Evolutionary conservation across 2,888 invertebrate species (phyloP).

Genomic region (Sylvicola fuscatus): DNA sequence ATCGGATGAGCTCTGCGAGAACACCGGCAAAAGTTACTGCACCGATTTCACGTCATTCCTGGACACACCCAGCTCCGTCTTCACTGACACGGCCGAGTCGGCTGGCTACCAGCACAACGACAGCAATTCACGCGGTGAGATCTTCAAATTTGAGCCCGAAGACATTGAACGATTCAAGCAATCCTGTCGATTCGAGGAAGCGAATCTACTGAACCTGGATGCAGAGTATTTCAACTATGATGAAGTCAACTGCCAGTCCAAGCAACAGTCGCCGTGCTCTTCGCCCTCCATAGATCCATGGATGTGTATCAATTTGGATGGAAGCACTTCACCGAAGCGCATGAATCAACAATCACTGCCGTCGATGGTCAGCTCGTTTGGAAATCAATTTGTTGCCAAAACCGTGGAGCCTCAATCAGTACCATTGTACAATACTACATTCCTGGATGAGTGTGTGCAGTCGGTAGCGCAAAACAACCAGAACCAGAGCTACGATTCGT

Average conservation of each 20-base stretch:
- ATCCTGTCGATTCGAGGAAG: constrained; percentile 2
- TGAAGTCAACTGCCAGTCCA: constrained; percentile 26
- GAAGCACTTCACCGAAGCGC: constrained; percentile 6
- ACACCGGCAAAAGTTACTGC: no score
- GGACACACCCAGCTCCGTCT: constrained; percentile 24
- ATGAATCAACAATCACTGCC: constrained; percentile 15
- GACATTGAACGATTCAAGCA: constrained; percentile 22
- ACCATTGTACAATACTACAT: constrained; percentile 7
- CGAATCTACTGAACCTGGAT: constrained; percentile 14
- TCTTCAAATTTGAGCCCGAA: constrained; percentile 26
- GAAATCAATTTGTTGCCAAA: constrained; percentile 7
- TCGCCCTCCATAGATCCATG: constrained; percentile 25
- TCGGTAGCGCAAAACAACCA: constrained; percentile 2
- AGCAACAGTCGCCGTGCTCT: constrained; percentile 25
- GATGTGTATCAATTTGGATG: constrained; percentile 14
- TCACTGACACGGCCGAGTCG: constrained; percentile 8
- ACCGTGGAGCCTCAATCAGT: constrained; percentile 4
- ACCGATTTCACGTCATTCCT: constrained; percentile 11
- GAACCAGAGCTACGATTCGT: constrained; percentile 10
- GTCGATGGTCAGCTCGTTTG: constrained; percentile 22
- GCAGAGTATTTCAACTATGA: constrained; percentile 26
- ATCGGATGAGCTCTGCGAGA: no score
- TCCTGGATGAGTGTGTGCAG: constrained; percentile 4
- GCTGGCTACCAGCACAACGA: constrained; percentile 5
- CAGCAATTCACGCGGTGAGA: constrained; percentile 12